These are phyloP conservation scores for Anoplophora glabripennis DNA, from an alignment of 1,140 invertebrate species.

Conservation along the genomic window DNA sequence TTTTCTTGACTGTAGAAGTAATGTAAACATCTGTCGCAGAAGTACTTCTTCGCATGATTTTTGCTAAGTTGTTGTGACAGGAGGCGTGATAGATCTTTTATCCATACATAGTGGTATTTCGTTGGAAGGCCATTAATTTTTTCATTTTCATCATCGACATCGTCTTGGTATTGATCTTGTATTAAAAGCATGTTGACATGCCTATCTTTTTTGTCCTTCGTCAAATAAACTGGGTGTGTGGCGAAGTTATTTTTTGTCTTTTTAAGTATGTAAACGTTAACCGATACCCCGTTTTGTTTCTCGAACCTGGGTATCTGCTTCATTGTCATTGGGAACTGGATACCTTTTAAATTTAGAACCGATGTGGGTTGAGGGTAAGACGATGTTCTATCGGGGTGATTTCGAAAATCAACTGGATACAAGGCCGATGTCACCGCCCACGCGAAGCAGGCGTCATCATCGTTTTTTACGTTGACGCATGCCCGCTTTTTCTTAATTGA, in stretches of 20 bases:
- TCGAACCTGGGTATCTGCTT: slow-evolving; percentile 46
- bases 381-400: slow-evolving; percentile 27
- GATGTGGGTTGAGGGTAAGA: slow-evolving; percentile 40
- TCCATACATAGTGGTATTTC: slow-evolving; percentile 40
- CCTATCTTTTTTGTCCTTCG: slow-evolving; percentile 30
- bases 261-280: slow-evolving; percentile 39
- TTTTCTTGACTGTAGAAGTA: slow-evolving; percentile 34
- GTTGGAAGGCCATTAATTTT: background rate
- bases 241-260: slow-evolving; percentile 24
- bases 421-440: slow-evolving; percentile 43
- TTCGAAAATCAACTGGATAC: slow-evolving; percentile 30
- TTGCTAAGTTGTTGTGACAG: slow-evolving; percentile 34
- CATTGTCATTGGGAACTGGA: slow-evolving; percentile 48
- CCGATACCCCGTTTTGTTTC: slow-evolving; percentile 43
- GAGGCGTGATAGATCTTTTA: slow-evolving; percentile 42
- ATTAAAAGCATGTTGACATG: slow-evolving; percentile 41
- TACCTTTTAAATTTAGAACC: slow-evolving; percentile 43
- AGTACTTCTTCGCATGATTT: slow-evolving; percentile 27
- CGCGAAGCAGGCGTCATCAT: slow-evolving; percentile 43
- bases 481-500: slow-evolving; percentile 43
- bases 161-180: slow-evolving; percentile 9
- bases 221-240: slow-evolving; percentile 41
- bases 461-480: slow-evolving; percentile 47
- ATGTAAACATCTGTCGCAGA: slow-evolving; percentile 45
- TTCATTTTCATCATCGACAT: background rate